Evolutionary conservation across 1,140 invertebrate species (phyloP), one percentile per base, ranked within the genome.

Genomic region (Melitaea cinxia): DNA sequence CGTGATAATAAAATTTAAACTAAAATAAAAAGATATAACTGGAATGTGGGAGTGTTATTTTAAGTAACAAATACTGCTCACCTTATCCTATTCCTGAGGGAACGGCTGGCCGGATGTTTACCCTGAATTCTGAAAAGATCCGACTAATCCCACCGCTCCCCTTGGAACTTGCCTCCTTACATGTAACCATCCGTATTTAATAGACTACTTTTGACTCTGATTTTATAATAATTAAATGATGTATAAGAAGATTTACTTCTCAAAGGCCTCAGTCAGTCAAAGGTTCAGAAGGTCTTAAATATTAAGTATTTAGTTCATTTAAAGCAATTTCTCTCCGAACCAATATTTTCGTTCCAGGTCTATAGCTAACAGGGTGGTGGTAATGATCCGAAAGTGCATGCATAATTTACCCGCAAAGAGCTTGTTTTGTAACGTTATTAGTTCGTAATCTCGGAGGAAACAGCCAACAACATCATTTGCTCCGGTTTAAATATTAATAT

Each of bases 371-470:
- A 61, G 71, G 65, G 68, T 70, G 72, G 77, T 73, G 85, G 88
- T 91, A 91, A 91, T 91, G 88, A 89, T 83, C 85, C 88, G 88
- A 79, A 78, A 91, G 72, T 83, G 83, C 80, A 89, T 91, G 88
- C 88, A 91, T 91, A 91, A 91, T 91, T 91, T 88, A 89, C 75
- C 80, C 77, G 78, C 86, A 84, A 86, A 89, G 74, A 88, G 86
- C 82, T 86, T 88, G 86, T 87, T 90, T 85, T 85, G 85, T 91
- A 87, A 91, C 84, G 86, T 91, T 89, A 89, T 91, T 91, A 91
- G 88, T 86, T 87, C 73, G 84, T 87, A 90, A 89, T 91, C 88
- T 89, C 83, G 64, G 24, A 70, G 82, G 83, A 83, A 86, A 88
- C 81, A 80, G 81, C 82, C 78, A 83, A 80, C 79, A 87, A 78